Base-by-base conservation (phyloP, 2,888 invertebrate species). In the Cryptus armator region DNA sequence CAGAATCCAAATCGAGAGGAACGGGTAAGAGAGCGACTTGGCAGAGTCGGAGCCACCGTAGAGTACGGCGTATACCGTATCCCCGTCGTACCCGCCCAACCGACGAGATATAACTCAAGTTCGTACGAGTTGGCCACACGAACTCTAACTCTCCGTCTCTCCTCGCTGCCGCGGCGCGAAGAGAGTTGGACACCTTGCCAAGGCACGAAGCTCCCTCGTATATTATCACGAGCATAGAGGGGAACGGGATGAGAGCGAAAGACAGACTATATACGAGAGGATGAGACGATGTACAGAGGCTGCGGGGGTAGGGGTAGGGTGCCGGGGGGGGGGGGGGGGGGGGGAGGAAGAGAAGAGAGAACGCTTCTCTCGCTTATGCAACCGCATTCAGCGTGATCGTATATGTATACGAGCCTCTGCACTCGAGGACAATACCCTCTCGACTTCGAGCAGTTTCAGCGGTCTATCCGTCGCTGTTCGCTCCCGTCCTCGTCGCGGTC, bases 151-250 rank as follows among this genome's bases (percentile, higher is more conserved):
- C 16, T 53, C 59, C 37, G 24, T 48, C 59, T 66, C 43, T 78
- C 16, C 32, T 19, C 71, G 24, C 43, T 9, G 56, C 56, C 19
- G 56, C 7, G 53, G 3, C n/a, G 68, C 48, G 46, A 48, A 37
- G 62, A 86, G 70, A 86, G 70, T 79, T 84, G 89, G 85, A 87
- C 85, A 87, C 77, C 83, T 86, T 88, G 89, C 87, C 89, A 89
- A 86, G 81, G 64, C 86, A 84, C 84, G 86, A 86, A 88, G 70
- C 67, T 62, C 74, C n/a, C 68, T 74, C 77, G 81, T 86, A 86
- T 44, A 79, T 87, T 82, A 81, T 79, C 82, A 44, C 67, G 70
- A 67, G 29, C 16, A 51, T 53, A 75, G 51, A 37, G 48, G 46
- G 43, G 62, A 29, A 44, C 32, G 59, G 46, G 46, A 76, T 16